phyloP scores from a whole-genome alignment of 2,888 invertebrate genomes.

The Sinodicranocentrus sp. region DNA sequence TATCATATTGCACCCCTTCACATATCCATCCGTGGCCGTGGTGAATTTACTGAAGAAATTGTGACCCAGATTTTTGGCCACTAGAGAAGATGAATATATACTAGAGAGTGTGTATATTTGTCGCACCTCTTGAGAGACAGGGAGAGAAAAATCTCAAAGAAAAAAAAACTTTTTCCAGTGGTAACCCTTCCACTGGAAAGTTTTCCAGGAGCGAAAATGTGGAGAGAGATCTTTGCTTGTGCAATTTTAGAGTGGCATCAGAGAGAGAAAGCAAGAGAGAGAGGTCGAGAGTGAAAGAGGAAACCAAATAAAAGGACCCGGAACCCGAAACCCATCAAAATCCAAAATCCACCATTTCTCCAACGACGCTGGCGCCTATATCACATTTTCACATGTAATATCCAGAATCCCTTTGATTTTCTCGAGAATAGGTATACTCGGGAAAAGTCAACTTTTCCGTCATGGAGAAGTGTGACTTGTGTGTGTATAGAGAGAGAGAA shows the following conservation, averaged over 20 bases:
- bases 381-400: not conserved
- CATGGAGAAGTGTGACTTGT: not conserved
- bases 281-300: slow-evolving; percentile 49
- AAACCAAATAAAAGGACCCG: slow-evolving; percentile 63
- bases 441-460: slow-evolving; percentile 1
- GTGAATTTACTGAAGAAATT: no score
- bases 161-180: no score
- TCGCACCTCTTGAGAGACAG: no score
- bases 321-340: slow-evolving; percentile 58
- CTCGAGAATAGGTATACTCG: slow-evolving; percentile 23
- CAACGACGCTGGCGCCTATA: not conserved
- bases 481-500: not conserved
- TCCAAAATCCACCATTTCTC: slow-evolving; percentile 24
- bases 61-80: no score
- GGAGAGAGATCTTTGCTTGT: not conserved
- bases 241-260: slow-evolving; percentile 31
- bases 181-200: not conserved
- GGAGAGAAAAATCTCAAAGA: not conserved
- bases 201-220: not conserved
- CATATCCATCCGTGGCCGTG: no score
- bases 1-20: no score
- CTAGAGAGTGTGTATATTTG: no score
- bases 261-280: not conserved
- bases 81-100: no score
- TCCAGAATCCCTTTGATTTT: not conserved